These are phyloP conservation scores for Polyommatus iphigenia DNA, from an alignment of 2,888 invertebrate species.

Conservation along the genomic window DNA sequence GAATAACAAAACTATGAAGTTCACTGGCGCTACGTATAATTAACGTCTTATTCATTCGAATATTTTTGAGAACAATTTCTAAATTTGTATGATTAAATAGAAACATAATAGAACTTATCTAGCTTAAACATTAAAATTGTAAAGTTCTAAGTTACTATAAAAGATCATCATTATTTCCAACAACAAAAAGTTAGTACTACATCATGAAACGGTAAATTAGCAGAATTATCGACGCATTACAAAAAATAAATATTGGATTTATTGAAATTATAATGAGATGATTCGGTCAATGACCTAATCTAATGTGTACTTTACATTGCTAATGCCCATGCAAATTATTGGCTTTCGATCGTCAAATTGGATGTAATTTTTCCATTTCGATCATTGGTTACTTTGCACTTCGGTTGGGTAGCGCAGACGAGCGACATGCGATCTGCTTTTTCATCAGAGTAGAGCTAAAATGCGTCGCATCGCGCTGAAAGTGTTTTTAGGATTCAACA, in stretches of 20 bases:
- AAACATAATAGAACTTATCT: too few relatives aligned
- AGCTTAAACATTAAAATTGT: too few relatives aligned
- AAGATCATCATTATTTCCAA: not conserved
- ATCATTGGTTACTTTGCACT: constrained; percentile 40
- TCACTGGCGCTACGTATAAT: too few relatives aligned
- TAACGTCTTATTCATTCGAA: not conserved
- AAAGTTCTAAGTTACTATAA: not conserved
- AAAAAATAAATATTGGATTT: constrained; percentile 18
- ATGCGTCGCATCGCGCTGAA: not conserved
- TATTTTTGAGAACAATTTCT: not conserved
- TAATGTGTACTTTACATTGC: constrained; percentile 42
- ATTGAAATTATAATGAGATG: constrained; percentile 28
- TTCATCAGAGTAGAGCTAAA: not conserved
- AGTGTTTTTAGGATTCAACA: not conserved
- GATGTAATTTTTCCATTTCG: constrained; percentile 44
- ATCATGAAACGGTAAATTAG: not conserved
- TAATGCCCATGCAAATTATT: constrained; percentile 45
- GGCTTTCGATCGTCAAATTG: constrained; percentile 45
- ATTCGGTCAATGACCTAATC: constrained; percentile 41
- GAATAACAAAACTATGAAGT: too few relatives aligned
- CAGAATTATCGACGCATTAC: not conserved
- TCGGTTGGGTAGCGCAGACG: constrained; percentile 2
- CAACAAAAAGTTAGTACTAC: not conserved
- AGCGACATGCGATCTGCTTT: not conserved
- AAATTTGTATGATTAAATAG: not conserved